phyloP scores from a whole-genome alignment of 1,140 invertebrate species.

The Dendroctonus ponderosae region DNA sequence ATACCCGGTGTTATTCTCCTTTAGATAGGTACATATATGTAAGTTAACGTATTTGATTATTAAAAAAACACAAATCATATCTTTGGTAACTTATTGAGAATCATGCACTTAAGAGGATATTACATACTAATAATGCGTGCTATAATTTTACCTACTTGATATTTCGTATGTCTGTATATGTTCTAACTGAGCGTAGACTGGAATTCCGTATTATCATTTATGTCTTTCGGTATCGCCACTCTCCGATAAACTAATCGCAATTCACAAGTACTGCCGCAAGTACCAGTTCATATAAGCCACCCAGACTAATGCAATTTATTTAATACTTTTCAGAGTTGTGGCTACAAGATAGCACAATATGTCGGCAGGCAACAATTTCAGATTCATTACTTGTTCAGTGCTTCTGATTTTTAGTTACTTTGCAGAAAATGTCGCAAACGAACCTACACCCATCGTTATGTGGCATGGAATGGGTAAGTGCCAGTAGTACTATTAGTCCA shows the following conservation, averaged over 20 bases:
- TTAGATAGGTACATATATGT: too few species aligned
- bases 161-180: too few species aligned
- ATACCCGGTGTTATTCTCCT: too few species aligned
- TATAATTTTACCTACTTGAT: too few species aligned
- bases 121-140: too few species aligned
- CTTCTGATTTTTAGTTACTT: constrained; percentile 10
- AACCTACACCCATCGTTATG: constrained; percentile 62
- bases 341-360: constrained; percentile 6
- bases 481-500: not conserved
- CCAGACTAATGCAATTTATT: not conserved
- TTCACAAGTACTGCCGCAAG: not conserved
- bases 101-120: too few species aligned
- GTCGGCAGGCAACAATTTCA: not conserved
- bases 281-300: constrained; percentile 1
- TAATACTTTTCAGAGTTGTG: not conserved
- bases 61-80: too few species aligned
- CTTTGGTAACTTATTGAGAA: too few species aligned
- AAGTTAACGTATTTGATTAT: too few species aligned
- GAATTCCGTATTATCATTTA: too few species aligned
- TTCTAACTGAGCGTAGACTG: too few species aligned
- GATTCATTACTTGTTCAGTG: not conserved
- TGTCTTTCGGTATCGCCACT: not conserved
- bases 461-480: constrained; percentile 81
- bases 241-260: constrained; percentile 4
- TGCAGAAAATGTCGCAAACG: not conserved